Percentiles rank a stretch among this genome's conserved stretches.
These are phyloP conservation scores for Agonopterix arenella DNA, from an alignment of 2,888 invertebrate genomes.

Conservation along the genomic window DNA sequence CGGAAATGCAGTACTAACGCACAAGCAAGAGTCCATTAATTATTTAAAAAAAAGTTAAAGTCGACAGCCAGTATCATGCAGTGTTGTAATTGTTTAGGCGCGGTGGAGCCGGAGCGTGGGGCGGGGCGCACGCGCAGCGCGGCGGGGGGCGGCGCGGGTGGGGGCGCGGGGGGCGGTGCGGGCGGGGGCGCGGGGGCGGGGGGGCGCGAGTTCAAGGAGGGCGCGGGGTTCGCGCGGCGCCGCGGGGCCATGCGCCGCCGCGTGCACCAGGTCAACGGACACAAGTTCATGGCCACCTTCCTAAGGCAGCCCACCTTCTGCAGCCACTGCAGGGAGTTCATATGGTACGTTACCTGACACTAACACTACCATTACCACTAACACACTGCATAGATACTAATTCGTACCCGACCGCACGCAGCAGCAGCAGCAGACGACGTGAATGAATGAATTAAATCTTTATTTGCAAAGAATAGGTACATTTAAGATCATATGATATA, in stretches of 20 bases:
- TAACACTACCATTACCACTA: too few relatives aligned
- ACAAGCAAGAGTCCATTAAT: too few relatives aligned
- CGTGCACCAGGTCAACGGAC: constrained; percentile 98
- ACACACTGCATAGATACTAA: too few relatives aligned
- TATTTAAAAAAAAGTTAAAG: too few relatives aligned
- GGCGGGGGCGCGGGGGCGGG: constrained; percentile 26
- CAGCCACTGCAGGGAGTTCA: constrained; percentile 99
- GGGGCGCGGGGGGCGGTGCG: constrained; percentile 25
- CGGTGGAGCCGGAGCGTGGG: constrained; percentile 24
- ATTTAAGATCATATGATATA: too few relatives aligned
- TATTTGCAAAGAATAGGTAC: too few relatives aligned
- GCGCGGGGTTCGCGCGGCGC: constrained; percentile 95
- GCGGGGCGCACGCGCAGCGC: constrained; percentile 7
- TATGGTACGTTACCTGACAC: constrained; percentile 82
- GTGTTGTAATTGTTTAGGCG: constrained; percentile 8
- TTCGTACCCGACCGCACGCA: too few relatives aligned
- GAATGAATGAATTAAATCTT: too few relatives aligned
- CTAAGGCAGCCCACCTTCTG: constrained; percentile 99
- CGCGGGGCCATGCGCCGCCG: constrained; percentile 98
- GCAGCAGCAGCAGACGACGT: too few relatives aligned
- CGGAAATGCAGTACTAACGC: too few relatives aligned
- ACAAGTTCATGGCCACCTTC: constrained; percentile 99
- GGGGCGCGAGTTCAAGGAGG: constrained; percentile 95
- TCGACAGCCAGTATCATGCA: too few relatives aligned
- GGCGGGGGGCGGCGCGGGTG: constrained; percentile 9